A percentile compares a stretch with the other conserved stretches of the same genome.
These are phyloP conservation scores for Camponotus floridanus DNA, from an alignment of 1,140 invertebrate species.

Conservation along the genomic window DNA sequence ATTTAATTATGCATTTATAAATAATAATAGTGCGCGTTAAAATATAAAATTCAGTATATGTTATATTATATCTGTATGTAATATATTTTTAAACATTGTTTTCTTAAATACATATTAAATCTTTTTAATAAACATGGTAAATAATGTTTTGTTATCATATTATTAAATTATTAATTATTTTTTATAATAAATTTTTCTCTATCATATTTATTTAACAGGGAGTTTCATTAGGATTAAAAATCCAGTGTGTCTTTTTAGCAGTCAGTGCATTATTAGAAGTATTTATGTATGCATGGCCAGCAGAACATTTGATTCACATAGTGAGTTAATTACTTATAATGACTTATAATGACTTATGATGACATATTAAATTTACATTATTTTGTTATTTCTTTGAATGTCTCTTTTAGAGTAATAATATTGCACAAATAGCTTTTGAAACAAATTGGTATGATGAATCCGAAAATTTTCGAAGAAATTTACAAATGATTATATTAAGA, in stretches of 20 bases:
- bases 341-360: background rate
- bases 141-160: background rate
- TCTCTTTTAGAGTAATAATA: slow-evolving; percentile 12
- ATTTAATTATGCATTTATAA: too few species aligned
- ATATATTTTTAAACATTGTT: too few species aligned
- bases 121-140: background rate
- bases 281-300: slow-evolving; percentile 70
- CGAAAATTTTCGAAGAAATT: slow-evolving; percentile 3
- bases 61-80: too few species aligned
- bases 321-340: slow-evolving; percentile 37
- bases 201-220: background rate
- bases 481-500: slow-evolving; percentile 44
- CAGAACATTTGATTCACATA: slow-evolving; percentile 53
- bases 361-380: background rate
- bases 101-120: background rate
- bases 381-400: background rate
- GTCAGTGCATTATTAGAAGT: slow-evolving; percentile 66
- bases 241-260: slow-evolving; percentile 63
- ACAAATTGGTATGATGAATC: slow-evolving; percentile 30
- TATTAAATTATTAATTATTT: background rate
- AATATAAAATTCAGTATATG: too few species aligned
- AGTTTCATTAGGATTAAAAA: slow-evolving; percentile 60
- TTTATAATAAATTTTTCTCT: background rate
- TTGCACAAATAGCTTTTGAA: slow-evolving; percentile 28
- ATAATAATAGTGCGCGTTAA: too few species aligned